These are phyloP conservation scores for Physella acuta DNA, from an alignment of 1,140 invertebrate genomes.

Conservation along the genomic window DNA sequence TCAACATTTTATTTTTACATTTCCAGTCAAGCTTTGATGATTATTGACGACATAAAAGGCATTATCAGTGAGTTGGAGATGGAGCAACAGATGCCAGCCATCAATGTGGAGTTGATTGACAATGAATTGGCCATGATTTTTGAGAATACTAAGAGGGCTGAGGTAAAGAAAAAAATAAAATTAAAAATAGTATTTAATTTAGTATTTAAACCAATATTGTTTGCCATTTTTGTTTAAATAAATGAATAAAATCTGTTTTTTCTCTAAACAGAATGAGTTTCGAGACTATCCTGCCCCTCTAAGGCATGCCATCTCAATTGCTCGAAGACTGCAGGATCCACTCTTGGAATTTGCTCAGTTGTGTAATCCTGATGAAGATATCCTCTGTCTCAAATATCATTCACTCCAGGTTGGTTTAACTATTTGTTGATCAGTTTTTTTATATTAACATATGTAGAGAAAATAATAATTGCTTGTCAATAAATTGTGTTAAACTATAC, in stretches of 20 bases:
- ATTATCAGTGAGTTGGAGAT: slow-evolving; percentile 73
- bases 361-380: slow-evolving; percentile 92
- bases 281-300: slow-evolving; percentile 86
- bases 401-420: slow-evolving; percentile 72
- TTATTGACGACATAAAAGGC: slow-evolving; percentile 81
- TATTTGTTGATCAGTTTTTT: too few relatives aligned
- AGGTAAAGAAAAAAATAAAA: too few relatives aligned
- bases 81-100: slow-evolving; percentile 83
- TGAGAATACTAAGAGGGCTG: slow-evolving; percentile 84
- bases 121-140: slow-evolving; percentile 87
- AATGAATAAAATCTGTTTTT: too few relatives aligned
- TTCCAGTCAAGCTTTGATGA: slow-evolving; percentile 69
- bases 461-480: too few relatives aligned
- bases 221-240: too few relatives aligned
- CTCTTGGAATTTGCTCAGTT: slow-evolving; percentile 93
- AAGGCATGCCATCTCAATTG: slow-evolving; percentile 88
- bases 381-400: slow-evolving; percentile 90
- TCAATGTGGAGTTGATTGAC: slow-evolving; percentile 88
- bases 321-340: slow-evolving; percentile 90
- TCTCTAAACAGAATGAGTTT: slow-evolving; percentile 76
- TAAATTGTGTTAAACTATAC: too few relatives aligned
- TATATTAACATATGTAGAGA: too few relatives aligned
- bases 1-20: not conserved
- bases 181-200: too few relatives aligned
- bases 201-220: too few relatives aligned